Evolutionary conservation across 2,888 invertebrate genomes (phyloP).

Genomic region (Cantharis rustica): DNA sequence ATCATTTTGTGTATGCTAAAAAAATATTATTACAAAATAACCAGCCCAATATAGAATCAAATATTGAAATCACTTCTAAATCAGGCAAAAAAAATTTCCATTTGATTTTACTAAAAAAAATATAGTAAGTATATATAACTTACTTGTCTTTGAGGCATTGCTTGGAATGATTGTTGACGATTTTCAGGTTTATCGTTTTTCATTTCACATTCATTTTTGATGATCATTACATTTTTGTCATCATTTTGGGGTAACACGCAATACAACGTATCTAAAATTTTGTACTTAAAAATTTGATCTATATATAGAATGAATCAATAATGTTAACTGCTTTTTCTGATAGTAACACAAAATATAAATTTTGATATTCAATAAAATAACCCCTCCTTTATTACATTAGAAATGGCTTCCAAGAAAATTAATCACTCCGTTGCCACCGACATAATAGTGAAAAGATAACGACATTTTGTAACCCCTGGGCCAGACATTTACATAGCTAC

Average conservation of each 20-base stretch:
- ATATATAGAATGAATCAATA: background rate
- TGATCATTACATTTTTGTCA: conserved; percentile 69
- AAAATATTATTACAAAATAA: conserved; percentile 7
- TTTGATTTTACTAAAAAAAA: background rate
- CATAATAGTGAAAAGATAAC: no score
- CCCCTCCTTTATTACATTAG: no score
- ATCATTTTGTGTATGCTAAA: conserved; percentile 50
- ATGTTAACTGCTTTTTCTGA: background rate
- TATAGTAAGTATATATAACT: no score
- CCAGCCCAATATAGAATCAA: background rate
- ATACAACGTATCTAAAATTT: conserved; percentile 48
- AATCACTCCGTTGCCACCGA: no score
- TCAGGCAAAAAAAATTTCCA: background rate
- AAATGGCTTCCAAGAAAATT: no score
- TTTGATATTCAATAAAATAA: no score
- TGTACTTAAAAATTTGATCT: background rate
- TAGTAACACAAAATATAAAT: no score
- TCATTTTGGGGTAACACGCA: conserved; percentile 54
- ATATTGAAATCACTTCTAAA: background rate
- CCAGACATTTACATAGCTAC: no score
- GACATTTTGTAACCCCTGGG: no score
- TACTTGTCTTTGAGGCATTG: conserved; percentile 46
- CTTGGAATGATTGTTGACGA: conserved; percentile 41
- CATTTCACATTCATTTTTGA: conserved; percentile 63
- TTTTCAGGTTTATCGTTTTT: conserved; percentile 53